A percentile compares a stretch with the other conserved stretches of the same genome.
phyloP scores from a whole-genome alignment of 2,797 vertebrate genomes.

The Bradypus variegatus region DNA sequence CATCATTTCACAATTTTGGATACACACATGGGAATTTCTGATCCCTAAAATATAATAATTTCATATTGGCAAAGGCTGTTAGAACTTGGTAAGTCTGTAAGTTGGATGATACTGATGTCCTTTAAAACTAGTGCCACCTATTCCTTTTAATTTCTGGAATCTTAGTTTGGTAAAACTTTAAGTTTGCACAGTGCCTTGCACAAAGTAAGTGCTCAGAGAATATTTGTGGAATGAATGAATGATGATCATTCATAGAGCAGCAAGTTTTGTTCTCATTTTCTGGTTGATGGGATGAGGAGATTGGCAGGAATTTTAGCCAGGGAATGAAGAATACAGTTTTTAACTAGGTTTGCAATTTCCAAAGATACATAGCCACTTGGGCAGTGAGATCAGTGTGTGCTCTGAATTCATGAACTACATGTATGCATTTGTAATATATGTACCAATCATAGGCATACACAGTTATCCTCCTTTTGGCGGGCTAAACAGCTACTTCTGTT shows the following conservation, averaged over 20 bases:
- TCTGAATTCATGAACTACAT: background rate
- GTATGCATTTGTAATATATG: background rate
- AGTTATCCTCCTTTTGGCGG: constrained; percentile 42
- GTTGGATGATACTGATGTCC: background rate
- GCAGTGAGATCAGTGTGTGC: accelerated
- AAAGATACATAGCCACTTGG: background rate
- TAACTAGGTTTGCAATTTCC: background rate
- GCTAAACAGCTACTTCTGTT: constrained; percentile 37
- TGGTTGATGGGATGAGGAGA: background rate
- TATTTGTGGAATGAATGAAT: background rate
- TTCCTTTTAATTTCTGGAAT: constrained; percentile 20
- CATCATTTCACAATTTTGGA: background rate
- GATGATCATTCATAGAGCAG: background rate
- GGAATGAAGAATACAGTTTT: background rate
- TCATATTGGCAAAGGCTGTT: background rate
- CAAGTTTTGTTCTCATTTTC: background rate
- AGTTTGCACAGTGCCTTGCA: background rate
- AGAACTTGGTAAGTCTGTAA: background rate
- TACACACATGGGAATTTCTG: background rate
- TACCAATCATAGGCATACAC: background rate
- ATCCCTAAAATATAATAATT: background rate
- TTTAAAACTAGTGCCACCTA: background rate
- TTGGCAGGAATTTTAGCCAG: background rate
- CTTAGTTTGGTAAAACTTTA: constrained; percentile 2
- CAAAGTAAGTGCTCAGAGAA: background rate